Evolutionary conservation across 2,113 vertebrate species (phyloP).

Genomic region (Stigmatopora argus): DNA sequence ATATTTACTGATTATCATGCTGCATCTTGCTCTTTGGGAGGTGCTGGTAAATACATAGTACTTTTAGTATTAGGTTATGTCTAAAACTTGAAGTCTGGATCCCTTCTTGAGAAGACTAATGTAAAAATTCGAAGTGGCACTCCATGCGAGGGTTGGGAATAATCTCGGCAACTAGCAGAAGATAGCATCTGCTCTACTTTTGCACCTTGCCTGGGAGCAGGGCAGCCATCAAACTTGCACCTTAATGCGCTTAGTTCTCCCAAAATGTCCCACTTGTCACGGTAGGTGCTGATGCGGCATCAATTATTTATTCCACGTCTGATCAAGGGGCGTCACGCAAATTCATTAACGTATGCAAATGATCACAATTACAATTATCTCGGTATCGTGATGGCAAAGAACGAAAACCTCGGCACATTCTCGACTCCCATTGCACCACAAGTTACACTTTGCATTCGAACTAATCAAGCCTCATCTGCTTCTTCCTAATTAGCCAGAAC

Average conservation of each 20-base stretch:
- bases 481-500: constrained; percentile 72
- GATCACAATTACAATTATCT: constrained; percentile 75
- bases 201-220: constrained; percentile 54
- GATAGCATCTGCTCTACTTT: constrained; percentile 63
- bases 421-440: constrained; percentile 59
- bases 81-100: not conserved
- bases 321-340: constrained; percentile 69
- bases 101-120: constrained; percentile 12
- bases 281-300: constrained; percentile 66
- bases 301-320: constrained; percentile 74
- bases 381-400: constrained; percentile 64
- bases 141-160: constrained; percentile 15
- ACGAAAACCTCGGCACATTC: constrained; percentile 71
- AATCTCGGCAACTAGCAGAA: constrained; percentile 23
- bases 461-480: constrained; percentile 76
- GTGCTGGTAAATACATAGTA: constrained; percentile 1
- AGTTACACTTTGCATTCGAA: constrained; percentile 73
- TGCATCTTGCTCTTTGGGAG: constrained; percentile 55
- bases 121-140: constrained; percentile 19
- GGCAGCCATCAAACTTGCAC: constrained; percentile 58
- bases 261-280: constrained; percentile 60
- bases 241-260: constrained; percentile 62
- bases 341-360: constrained; percentile 79
- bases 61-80: not conserved
- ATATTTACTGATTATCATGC: constrained; percentile 68